phyloP scores from a whole-genome alignment of 2,113 vertebrate species.

The Bungarus multicinctus region DNA sequence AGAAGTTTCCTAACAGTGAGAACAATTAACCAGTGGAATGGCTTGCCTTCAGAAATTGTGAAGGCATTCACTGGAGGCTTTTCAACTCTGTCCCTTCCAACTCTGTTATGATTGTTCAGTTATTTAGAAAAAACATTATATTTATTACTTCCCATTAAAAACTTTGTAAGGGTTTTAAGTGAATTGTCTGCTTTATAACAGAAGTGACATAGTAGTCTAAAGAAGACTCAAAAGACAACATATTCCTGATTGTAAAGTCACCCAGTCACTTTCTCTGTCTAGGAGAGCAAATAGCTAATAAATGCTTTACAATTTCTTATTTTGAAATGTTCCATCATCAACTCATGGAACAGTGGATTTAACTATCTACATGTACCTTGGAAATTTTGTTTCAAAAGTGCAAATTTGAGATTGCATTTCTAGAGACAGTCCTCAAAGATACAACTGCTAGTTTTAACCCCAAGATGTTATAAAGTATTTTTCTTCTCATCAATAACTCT shows the following conservation, averaged over 20 bases:
- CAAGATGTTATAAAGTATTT: background rate
- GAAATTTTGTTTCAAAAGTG: background rate
- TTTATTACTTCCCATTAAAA: background rate
- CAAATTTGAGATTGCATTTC: background rate
- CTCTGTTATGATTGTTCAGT: background rate
- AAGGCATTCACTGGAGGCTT: background rate
- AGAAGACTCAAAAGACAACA: background rate
- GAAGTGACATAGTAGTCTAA: background rate
- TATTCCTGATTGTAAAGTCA: background rate
- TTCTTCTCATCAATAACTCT: constrained; percentile 14
- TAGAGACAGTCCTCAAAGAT: constrained; percentile 3
- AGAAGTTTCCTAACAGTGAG: too few species aligned
- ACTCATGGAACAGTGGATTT: background rate
- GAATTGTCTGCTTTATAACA: background rate
- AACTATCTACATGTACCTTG: background rate
- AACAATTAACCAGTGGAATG: too few species aligned
- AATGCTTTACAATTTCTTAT: background rate
- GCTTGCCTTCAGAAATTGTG: background rate
- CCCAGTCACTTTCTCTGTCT: background rate
- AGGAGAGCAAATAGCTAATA: background rate
- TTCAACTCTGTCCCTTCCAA: background rate
- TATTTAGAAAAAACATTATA: background rate
- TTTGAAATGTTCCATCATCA: background rate
- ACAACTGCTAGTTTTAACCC: background rate
- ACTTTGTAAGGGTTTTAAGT: background rate